Percentiles rank a stretch among this genome's conserved stretches.
phyloP scores from a whole-genome alignment of 2,888 invertebrate genomes.

The Tineola bisselliella region DNA sequence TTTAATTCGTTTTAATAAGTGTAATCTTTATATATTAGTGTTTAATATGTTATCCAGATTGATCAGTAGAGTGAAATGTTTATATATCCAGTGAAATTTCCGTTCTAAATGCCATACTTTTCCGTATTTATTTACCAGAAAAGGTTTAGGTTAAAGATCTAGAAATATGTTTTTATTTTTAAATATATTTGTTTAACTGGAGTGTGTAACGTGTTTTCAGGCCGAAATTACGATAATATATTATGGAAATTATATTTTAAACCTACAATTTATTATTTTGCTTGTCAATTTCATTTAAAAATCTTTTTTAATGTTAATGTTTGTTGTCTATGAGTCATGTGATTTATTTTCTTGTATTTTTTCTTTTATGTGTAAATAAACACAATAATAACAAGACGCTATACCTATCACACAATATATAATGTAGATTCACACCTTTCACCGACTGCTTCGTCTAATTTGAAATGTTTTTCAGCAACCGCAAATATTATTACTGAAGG shows the following conservation, averaged over 20 bases:
- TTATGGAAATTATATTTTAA: not conserved
- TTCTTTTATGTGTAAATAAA: not conserved
- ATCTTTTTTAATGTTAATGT: not conserved
- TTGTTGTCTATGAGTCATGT: slow-evolving; percentile 5
- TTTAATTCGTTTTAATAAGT: slow-evolving; percentile 31
- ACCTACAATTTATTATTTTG: not conserved
- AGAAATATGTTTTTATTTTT: slow-evolving; percentile 17
- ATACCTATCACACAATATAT: too few relatives aligned
- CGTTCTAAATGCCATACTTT: not conserved
- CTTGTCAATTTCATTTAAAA: not conserved
- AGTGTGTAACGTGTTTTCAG: not conserved
- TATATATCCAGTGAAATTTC: not conserved
- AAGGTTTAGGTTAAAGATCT: slow-evolving; percentile 19
- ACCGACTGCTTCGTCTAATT: too few relatives aligned
- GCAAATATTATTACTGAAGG: slow-evolving; percentile 96
- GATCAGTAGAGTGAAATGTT: not conserved
- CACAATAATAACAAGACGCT: too few relatives aligned
- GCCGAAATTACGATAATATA: too few relatives aligned
- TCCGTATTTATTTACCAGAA: not conserved
- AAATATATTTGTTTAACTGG: not conserved
- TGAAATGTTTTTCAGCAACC: slow-evolving; percentile 80
- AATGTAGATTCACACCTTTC: too few relatives aligned
- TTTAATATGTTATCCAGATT: not conserved
- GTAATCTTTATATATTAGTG: slow-evolving; percentile 29
- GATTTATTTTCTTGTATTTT: not conserved